Evolutionary conservation across 1,140 invertebrate species (phyloP), one percentile per base, ranked within the genome.

Genomic region (Drosophila miranda): DNA sequence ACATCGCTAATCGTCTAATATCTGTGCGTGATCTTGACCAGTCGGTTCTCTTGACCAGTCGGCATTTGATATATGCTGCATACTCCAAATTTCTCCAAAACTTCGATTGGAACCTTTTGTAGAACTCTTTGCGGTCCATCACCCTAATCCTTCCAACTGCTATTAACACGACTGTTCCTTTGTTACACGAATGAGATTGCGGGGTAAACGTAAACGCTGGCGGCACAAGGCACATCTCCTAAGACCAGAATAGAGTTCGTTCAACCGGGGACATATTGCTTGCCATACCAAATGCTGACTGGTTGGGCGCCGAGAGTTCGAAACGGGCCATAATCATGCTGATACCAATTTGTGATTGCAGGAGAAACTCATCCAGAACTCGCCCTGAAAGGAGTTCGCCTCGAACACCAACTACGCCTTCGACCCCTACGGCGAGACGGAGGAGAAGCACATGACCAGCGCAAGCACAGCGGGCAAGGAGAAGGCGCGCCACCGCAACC

Each of bases 351-450:
- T 44, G 9, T 78, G 49, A 52, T 93, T 93, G 14, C 92, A 97
- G 96, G 96, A 97, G 77, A 95, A 95, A 71, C 91, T 97, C 21
- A 96, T 97, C 58, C 94, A 94, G 19, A 96, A 94, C 89, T 95
- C 95, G 3, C 95, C 95, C 4, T 97, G 96, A 96, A 96, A 96
- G 80, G 96, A 97, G 87, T 97, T 97, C 86, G 94, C 95, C 2
- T 92, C 95, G 1, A 96, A 96, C 82, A 97, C 95, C 1, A 97
- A 97, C 91, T 97, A 97, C 90, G 96, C 95, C 0, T 97, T 97
- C 90, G 96, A 97, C 74, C 94, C 95, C 0, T 96, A 95, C 87
- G 95, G 96, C 58, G 94, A 93, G n/a, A 90, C 90, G 6, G 95
- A 96, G 76, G 95, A 96, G 79, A 95, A 96, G 79, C 88, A 92